These are phyloP conservation scores for Brachirus orientalis DNA, from an alignment of 2,113 vertebrate genomes.

Conservation along the genomic window DNA sequence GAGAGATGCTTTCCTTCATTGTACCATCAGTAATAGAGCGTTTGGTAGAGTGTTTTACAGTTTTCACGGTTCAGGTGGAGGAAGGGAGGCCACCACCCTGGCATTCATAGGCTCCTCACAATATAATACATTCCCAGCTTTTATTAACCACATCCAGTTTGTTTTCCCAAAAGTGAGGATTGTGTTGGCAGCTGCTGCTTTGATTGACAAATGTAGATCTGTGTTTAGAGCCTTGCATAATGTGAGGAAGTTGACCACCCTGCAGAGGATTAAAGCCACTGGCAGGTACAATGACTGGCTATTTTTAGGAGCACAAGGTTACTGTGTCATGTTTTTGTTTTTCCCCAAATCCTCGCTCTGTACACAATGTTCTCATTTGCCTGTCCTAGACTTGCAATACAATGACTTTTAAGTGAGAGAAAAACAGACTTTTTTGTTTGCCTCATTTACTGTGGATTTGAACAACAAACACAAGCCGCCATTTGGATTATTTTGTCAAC, in stretches of 20 bases:
- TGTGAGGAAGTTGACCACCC: conserved; percentile 59
- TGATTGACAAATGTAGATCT: conserved; percentile 45
- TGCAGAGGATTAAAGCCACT: conserved; percentile 33
- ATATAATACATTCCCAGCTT: conserved; percentile 39
- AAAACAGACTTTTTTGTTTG: not conserved
- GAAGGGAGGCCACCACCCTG: too few species aligned
- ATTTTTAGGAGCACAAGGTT: conserved; percentile 23
- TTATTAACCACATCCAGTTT: conserved; percentile 34
- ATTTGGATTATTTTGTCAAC: too few species aligned
- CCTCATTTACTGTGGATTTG: not conserved
- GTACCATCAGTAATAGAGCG: too few species aligned
- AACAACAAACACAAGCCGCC: too few species aligned
- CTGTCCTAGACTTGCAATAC: not conserved
- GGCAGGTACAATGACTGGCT: not conserved
- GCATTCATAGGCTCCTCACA: conserved; percentile 1
- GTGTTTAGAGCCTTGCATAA: conserved; percentile 49
- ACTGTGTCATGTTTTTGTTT: conserved; percentile 6
- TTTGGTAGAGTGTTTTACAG: too few species aligned
- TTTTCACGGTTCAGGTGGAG: too few species aligned
- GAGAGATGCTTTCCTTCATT: too few species aligned
- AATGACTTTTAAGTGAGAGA: not conserved
- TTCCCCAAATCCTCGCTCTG: conserved; percentile 9
- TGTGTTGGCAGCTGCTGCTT: conserved; percentile 18
- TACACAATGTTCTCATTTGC: conserved; percentile 7
- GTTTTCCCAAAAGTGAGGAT: conserved; percentile 56